Evolutionary conservation across 1,140 invertebrate species (phyloP), one percentile per base, ranked within the genome.

Genomic region (Neodiprion fabricii): DNA sequence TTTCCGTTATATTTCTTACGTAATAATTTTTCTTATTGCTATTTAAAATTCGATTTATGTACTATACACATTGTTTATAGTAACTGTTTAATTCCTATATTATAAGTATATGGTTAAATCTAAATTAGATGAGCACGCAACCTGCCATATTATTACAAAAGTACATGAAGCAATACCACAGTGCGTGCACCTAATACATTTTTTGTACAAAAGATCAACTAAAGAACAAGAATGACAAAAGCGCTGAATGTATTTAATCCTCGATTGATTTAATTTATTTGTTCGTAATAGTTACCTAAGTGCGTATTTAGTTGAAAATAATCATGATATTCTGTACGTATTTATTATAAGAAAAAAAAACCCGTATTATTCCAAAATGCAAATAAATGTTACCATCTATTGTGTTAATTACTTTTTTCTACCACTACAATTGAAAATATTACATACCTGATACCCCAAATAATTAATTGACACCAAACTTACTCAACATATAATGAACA

Each of bases 311-410:
- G 28, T 40, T 40, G 28, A 40, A 40, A 40, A 40, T 3, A 40
- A 40, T 40, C 5, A 40, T 40, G 28, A 40, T 40, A 40, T 40
- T 40, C 28, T 40, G 28, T 40, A 40, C 28, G 28, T 40, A 40
- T 40, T 40, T 40, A 61, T 61, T 61, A 17, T 61, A 61, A 5
- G 53, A 9, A 61, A 17, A 9, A 12, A 61, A 61, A 61, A 61
- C 53, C 53, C 53, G 53, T 61, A 61, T 61, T 78, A 84, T 79
- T 75, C 77, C 74, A 80, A 80, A 79, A 76, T 80, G 76, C 76
- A 84, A 82, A 84, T 84, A 84, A 84, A 84, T 84, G 80, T 82
- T 82, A 84, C 80, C 79, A 82, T 82, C 80, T 81, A 83, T 83
- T 81, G 79, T 82, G 81, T 84, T 82, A 82, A 78, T 28, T 61